Conservation (phyloP, 2,888 invertebrate genomes). For the Ennomos erosarius region DNA sequence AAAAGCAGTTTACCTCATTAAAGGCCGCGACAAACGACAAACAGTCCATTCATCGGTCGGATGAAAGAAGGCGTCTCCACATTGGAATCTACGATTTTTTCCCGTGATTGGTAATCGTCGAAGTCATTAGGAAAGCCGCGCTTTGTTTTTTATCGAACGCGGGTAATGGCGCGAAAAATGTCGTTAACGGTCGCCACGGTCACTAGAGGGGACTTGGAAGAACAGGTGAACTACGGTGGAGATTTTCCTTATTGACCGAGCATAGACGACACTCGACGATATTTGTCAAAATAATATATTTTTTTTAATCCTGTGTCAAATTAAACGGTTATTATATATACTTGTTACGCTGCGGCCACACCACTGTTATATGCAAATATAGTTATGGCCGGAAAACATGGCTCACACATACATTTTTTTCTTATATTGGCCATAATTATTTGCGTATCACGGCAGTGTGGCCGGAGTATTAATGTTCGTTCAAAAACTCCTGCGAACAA, state of each 20-base stretch:
- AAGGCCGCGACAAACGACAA: conserved; percentile 12
- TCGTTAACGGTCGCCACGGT: conserved; percentile 59
- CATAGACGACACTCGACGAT: not conserved
- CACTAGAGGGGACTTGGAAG: conserved; percentile 24
- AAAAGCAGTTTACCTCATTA: conserved; percentile 12
- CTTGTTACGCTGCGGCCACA: too few relatives aligned
- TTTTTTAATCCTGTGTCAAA: too few relatives aligned
- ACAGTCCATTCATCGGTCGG: conserved; percentile 24
- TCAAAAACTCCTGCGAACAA: not conserved
- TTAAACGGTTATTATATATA: too few relatives aligned
- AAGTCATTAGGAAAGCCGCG: conserved; percentile 68
- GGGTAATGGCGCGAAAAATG: conserved; percentile 74
- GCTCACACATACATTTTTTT: too few relatives aligned
- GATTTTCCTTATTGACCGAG: not conserved
- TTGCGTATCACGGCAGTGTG: too few relatives aligned
- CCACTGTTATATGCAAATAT: too few relatives aligned
- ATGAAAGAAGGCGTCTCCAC: conserved; percentile 23
- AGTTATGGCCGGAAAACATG: too few relatives aligned
- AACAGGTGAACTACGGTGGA: conserved; percentile 46
- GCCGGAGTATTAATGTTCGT: too few relatives aligned
- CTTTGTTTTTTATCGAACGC: conserved; percentile 68
- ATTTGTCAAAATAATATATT: too few relatives aligned
- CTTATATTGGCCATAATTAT: too few relatives aligned
- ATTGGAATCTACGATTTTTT: conserved; percentile 52
- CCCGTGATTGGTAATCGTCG: conserved; percentile 73